These are phyloP conservation scores for Fukomys damarensis DNA, from an alignment of 2,113 vertebrate genomes.

Conservation along the genomic window DNA sequence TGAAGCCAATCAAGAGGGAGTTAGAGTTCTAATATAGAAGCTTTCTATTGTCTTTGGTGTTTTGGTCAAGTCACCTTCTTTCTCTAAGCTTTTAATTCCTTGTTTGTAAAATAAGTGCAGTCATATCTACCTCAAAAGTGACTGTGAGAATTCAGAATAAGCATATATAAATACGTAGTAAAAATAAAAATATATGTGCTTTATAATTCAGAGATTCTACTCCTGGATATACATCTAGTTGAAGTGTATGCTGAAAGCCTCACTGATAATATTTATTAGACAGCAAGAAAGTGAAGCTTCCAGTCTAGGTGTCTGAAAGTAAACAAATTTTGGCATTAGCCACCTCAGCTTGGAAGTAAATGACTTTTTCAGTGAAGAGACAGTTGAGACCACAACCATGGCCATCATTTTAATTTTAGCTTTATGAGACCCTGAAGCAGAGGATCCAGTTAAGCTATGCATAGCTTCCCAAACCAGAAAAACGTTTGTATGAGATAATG, in stretches of 20 bases:
- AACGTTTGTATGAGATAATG: neutral
- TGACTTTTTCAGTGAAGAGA: neutral
- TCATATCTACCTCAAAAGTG: too few relatives aligned
- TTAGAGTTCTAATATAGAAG: neutral
- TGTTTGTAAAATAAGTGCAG: too few relatives aligned
- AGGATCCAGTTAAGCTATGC: too few relatives aligned
- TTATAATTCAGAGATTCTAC: neutral
- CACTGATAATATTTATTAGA: neutral
- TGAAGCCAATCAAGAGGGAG: neutral
- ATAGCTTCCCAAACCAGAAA: neutral
- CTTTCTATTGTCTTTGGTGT: neutral
- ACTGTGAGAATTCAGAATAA: too few relatives aligned
- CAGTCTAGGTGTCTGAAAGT: neutral
- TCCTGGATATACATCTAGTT: neutral
- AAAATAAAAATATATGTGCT: too few relatives aligned
- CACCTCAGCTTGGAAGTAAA: neutral
- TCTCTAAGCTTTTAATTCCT: too few relatives aligned
- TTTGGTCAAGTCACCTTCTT: neutral
- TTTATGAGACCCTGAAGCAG: neutral
- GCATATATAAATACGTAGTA: too few relatives aligned
- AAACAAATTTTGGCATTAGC: neutral
- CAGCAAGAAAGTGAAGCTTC: neutral
- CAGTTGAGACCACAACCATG: neutral
- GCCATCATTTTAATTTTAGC: neutral
- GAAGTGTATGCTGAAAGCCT: neutral